Evolutionary conservation across 2,888 invertebrate species (phyloP).

Genomic region (Phortica okadai): DNA sequence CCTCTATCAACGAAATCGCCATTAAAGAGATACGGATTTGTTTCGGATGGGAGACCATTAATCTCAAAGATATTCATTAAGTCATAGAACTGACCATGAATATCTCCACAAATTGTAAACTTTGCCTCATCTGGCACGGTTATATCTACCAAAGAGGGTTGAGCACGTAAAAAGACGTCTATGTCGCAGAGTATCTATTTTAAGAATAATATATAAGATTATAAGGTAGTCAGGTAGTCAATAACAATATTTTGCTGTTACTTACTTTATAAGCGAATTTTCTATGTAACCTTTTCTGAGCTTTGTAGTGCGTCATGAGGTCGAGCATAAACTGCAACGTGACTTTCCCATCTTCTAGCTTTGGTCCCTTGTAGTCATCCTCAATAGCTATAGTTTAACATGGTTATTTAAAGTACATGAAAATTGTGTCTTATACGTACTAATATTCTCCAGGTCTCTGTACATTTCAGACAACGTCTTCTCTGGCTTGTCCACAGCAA

Average conservation of each 20-base stretch:
- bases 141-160: conserved; percentile 94
- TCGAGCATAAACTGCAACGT: conserved; percentile 92
- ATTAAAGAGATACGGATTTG: conserved; percentile 98
- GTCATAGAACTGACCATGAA: conserved; percentile 99
- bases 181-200: conserved; percentile 93
- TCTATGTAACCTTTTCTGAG: conserved; percentile 94
- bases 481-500: conserved; percentile 92
- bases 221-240: too few species aligned
- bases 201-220: not conserved
- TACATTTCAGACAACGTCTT: conserved; percentile 90
- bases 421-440: conserved; percentile 77
- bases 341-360: conserved; percentile 90
- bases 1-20: conserved; percentile 99
- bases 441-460: conserved; percentile 91
- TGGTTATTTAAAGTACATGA: not conserved
- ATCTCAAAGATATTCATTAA: conserved; percentile 97
- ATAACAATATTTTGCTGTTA: not conserved
- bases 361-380: conserved; percentile 94
- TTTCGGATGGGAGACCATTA: conserved; percentile 95
- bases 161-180: conserved; percentile 88
- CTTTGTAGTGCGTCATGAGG: conserved; percentile 92
- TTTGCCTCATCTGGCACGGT: conserved; percentile 89
- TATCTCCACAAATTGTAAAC: conserved; percentile 99
- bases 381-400: conserved; percentile 86
- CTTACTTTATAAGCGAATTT: conserved; percentile 96